Base-by-base conservation (phyloP, 2,113 vertebrate species). In the Polypterus senegalus region DNA sequence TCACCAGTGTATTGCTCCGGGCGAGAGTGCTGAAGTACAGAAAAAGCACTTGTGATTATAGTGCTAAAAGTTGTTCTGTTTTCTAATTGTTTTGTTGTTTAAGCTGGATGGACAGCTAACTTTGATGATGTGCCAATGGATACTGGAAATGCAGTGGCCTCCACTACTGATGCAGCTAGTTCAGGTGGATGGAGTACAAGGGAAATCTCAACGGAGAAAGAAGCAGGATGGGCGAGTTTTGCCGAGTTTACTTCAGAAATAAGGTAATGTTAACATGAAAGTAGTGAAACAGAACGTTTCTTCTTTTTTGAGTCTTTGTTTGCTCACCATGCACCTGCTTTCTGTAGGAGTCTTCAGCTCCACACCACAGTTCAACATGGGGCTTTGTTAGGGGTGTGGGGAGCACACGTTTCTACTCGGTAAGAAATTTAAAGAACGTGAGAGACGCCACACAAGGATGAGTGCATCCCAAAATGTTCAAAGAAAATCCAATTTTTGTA, bases 111-210 rank as follows among this genome's bases (percentile, higher is more conserved):
- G 95, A 93, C 92, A 1, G 93, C 95, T 53, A 97, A 85, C 71
- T 97, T 98, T 10, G 94, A 97, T 1, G 95, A 97, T 46, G 82
- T 97, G 64, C 92, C 94, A 49, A 97, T 97, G 94, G 95, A 97
- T 70, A 97, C 93, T 0, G 79, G 91, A 3, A 90, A 88, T 1
- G 86, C 86, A 4, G 73, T 61, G 3, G 58, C 71, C 1, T 74
- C 83, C 9, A 78, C 70, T 4, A 57, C 81, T 60, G 79, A 86
- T 71, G 81, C 80, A 0, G 79, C 86, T 67, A 86, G 85, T 2
- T 77, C 88, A 67, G 79, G 84, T 4, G 79, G 88, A 4, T 98
- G 96, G 96, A 94, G 80, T 78, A 83, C 90, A 45, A 77, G 89
- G 61, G 72, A 86, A 53, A 64, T 83, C 0, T 60, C 82, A 65